Evolutionary conservation across 2,888 invertebrate genomes (phyloP), one percentile per base, ranked within the genome.

Genomic region (Mimachlamys varia): DNA sequence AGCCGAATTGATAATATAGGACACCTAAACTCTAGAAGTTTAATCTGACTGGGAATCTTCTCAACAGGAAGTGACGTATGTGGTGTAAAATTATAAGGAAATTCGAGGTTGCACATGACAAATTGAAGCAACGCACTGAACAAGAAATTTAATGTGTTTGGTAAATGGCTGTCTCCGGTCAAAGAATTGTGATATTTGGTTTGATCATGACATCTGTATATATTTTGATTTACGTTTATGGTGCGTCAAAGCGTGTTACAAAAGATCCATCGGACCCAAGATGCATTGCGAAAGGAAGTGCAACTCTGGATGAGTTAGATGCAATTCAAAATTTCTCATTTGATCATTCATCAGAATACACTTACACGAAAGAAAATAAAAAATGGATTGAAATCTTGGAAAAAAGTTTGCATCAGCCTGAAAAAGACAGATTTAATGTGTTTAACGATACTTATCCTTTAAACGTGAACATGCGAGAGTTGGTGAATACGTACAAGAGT

Each of bases 271-370:
- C 76, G 0, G 76, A 76, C 33, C 76, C 76, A 76, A 76, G 76
- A 76, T 76, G 76, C 33, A 76, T 76, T 76, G 76, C 76, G 15
- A 76, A 76, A 76, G 76, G 76, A 76, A 27, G 27, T 76, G 76
- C 76, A 76, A 76, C 76, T 7, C 33, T 76, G 0, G 33, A 76
- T 27, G 76, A 76, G 33, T 76, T 76, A 76, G 33, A 76, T 76
- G 4, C 27, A 5, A 76, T 76, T 5, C 10, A 33, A 15, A 27
- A 76, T 76, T 76, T 76, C 15, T 76, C 76, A 27, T 13, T 76
- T 76, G 33, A 76, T 33, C 10, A 12, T 13, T 15, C 27, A 15
- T 22, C 76, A 33, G 76, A 27, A 27, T 33, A 33, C 12, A 33
- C 33, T 33, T 76, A 76, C 33, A 33, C 76, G 27, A 33, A 76